Evolutionary conservation across 2,113 vertebrate species (phyloP).

Genomic region (Montifringilla adamsi): DNA sequence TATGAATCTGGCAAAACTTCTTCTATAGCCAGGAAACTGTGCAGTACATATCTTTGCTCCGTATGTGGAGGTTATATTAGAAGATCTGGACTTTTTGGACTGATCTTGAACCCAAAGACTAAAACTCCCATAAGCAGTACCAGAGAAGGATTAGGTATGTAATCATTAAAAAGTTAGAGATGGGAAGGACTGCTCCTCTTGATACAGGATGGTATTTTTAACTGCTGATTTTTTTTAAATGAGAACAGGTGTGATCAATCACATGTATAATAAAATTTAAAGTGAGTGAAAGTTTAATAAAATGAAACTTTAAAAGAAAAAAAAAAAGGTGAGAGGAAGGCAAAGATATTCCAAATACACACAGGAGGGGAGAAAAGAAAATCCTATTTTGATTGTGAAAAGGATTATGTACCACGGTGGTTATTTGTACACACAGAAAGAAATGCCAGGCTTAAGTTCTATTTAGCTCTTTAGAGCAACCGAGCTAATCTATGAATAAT

Average conservation of each 20-base stretch:
- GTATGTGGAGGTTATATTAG: background rate
- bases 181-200: background rate
- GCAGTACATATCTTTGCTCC: background rate
- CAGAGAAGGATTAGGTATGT: background rate
- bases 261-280: background rate
- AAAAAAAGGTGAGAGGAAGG: background rate
- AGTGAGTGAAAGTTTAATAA: background rate
- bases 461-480: background rate
- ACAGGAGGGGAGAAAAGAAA: background rate
- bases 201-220: background rate
- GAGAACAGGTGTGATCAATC: background rate
- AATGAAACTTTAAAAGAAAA: background rate
- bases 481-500: background rate
- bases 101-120: background rate
- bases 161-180: background rate
- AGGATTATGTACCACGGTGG: background rate
- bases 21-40: background rate
- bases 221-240: background rate
- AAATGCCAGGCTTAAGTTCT: background rate
- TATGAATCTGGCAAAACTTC: background rate
- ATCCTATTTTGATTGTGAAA: background rate
- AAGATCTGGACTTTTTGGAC: background rate
- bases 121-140: background rate
- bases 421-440: background rate
- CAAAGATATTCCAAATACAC: background rate